Base-by-base conservation (phyloP, 1,140 invertebrate genomes). In the Frieseomelitta varia region DNA sequence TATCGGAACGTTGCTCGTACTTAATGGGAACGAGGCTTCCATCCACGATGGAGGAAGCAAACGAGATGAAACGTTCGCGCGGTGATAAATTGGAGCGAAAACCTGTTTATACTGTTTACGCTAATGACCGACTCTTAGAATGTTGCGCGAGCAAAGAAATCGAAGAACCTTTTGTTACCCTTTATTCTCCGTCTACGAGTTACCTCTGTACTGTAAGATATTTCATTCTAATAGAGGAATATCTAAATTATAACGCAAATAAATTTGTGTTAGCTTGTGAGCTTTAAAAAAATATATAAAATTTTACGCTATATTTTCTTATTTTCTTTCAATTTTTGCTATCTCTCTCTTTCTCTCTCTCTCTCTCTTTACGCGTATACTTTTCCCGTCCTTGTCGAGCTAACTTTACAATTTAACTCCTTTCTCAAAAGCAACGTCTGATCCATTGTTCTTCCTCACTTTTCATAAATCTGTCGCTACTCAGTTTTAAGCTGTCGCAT, bases 31-130 rank as follows among this genome's bases (percentile, higher is more conserved):
- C 79, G 15, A 47, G 12, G n/a, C 6, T 30, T 51, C 30, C 53
- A 27, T 65, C 63, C 10, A 15, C 27, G 24, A 15, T 15, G 27
- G 27, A 27, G 61, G n/a, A 30, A 65, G 21, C 21, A 4, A 53
- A 34, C 2, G 53, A 79, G 17, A 58, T 30, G 47, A 74, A 74
- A 72, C 56, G 39, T 47, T 81, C 2, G 21, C 69, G 14, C 12
- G 69, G 74, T 74, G 56, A 81, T 74, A 74, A 81, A 81, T 73
- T 81, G 56, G 56, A 53, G 27, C 34, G 21, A 56, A 81, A 81
- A 81, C 69, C 69, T 63, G 55, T 74, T 81, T 74, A 81, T 27
- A 61, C 69, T 74, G 39, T 47, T 47, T 47, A 47, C 8, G 8
- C 39, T 73, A 74, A 81, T 74, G 56, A 74, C 21, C 56, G 69